Conservation (phyloP, 2,888 invertebrate species). For the Sphaeridia pumilis region DNA sequence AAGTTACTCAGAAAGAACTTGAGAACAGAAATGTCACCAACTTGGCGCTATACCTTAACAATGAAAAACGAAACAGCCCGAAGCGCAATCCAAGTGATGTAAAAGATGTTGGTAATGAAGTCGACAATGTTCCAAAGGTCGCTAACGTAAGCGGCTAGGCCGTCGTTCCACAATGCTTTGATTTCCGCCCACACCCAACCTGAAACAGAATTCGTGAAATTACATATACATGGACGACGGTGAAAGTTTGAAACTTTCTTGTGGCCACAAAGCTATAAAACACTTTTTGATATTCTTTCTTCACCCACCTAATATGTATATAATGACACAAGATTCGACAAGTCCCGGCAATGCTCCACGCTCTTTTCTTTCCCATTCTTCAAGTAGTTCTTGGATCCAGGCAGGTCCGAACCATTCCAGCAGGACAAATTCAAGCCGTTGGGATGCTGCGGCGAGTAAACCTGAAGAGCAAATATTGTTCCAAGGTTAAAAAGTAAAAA, state of each 20-base stretch:
- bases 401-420: slow-evolving; percentile 58
- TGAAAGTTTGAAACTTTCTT: no score
- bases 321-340: slow-evolving; percentile 66
- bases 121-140: slow-evolving; percentile 97
- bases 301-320: slow-evolving; percentile 78
- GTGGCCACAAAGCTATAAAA: no score
- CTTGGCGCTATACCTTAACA: slow-evolving; percentile 18
- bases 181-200: slow-evolving; percentile 88
- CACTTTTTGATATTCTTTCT: slow-evolving; percentile 21
- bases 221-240: no score
- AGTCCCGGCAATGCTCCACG: slow-evolving; percentile 75
- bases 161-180: slow-evolving; percentile 76
- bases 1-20: not conserved
- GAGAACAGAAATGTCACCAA: not conserved
- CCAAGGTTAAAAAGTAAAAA: slow-evolving; percentile 35
- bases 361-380: slow-evolving; percentile 48
- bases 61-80: slow-evolving; percentile 48
- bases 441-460: slow-evolving; percentile 80
- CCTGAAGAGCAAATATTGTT: slow-evolving; percentile 45
- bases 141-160: slow-evolving; percentile 70
- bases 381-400: slow-evolving; percentile 50
- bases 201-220: no score
- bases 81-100: slow-evolving; percentile 58
- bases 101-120: slow-evolving; percentile 78
- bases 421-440: slow-evolving; percentile 68